Percentiles rank a stretch among this genome's conserved stretches.
Conservation (phyloP, 2,888 invertebrate species). For the Idaea aversata region DNA sequence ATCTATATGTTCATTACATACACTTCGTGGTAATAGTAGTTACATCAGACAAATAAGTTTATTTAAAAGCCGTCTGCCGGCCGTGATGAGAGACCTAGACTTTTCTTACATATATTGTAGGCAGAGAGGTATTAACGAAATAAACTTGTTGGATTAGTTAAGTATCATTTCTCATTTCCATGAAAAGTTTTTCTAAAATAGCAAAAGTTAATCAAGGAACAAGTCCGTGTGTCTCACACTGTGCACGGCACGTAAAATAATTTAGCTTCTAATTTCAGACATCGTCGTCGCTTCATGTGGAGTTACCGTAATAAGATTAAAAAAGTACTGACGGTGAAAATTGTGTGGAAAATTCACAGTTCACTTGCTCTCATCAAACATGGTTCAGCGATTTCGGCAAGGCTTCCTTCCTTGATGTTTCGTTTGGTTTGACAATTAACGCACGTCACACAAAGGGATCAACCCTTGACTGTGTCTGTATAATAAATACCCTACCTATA, state of each 20-base stretch:
- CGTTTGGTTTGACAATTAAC: background rate
- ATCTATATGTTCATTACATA: too few species aligned
- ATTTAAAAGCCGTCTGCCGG: too few species aligned
- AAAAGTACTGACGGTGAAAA: constrained; percentile 18
- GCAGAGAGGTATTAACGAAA: background rate
- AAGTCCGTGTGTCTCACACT: background rate
- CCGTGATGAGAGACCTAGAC: too few species aligned
- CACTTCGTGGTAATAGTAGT: too few species aligned
- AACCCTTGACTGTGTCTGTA: background rate
- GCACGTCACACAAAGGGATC: background rate
- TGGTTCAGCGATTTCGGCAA: background rate
- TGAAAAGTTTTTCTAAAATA: background rate
- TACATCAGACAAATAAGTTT: too few species aligned
- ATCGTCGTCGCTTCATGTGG: constrained; percentile 19
- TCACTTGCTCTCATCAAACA: constrained; percentile 24
- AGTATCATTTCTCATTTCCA: background rate
- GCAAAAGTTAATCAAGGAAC: background rate
- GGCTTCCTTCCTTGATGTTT: background rate
- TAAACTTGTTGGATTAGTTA: background rate
- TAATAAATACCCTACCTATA: too few species aligned
- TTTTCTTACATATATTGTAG: too few species aligned
- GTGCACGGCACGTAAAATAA: constrained; percentile 19
- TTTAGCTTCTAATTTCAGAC: constrained; percentile 20
- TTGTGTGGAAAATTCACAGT: constrained; percentile 22
- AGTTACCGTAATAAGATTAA: constrained; percentile 25